Evolutionary conservation across 2,797 vertebrate species (phyloP).

Genomic region (Perodicticus potto): DNA sequence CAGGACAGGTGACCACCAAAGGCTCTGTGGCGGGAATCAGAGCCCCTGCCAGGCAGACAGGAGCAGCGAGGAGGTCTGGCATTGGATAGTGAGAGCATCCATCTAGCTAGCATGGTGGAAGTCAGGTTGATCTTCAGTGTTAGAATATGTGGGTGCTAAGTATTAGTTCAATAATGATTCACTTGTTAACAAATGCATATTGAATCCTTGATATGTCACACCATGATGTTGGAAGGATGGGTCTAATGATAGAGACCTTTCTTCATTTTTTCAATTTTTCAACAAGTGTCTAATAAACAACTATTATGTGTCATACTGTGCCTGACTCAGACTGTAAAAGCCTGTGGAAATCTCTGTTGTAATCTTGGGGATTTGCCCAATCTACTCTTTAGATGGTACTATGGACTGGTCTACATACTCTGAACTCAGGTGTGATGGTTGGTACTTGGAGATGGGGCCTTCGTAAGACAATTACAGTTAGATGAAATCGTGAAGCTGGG

Average conservation of each 20-base stretch:
- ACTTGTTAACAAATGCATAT: background rate
- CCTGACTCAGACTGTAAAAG: background rate
- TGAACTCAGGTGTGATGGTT: background rate
- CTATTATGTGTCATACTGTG: background rate
- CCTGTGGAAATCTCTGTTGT: background rate
- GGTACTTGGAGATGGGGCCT: conserved; percentile 14
- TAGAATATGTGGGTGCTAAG: background rate
- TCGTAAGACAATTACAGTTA: background rate
- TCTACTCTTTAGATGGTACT: background rate
- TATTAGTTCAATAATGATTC: background rate
- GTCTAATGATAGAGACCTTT: background rate
- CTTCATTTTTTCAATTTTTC: background rate
- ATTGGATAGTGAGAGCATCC: background rate
- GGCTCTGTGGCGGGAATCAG: background rate
- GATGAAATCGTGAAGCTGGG: background rate
- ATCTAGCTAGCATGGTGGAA: background rate
- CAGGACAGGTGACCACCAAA: background rate
- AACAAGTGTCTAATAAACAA: background rate
- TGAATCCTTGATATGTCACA: background rate
- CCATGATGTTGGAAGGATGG: background rate
- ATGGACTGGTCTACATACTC: background rate
- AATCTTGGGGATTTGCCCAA: background rate
- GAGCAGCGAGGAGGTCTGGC: background rate
- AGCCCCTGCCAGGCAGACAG: background rate
- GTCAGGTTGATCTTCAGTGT: background rate